Base-by-base conservation (phyloP, 2,797 vertebrate genomes). In the Acanthornis magna region DNA sequence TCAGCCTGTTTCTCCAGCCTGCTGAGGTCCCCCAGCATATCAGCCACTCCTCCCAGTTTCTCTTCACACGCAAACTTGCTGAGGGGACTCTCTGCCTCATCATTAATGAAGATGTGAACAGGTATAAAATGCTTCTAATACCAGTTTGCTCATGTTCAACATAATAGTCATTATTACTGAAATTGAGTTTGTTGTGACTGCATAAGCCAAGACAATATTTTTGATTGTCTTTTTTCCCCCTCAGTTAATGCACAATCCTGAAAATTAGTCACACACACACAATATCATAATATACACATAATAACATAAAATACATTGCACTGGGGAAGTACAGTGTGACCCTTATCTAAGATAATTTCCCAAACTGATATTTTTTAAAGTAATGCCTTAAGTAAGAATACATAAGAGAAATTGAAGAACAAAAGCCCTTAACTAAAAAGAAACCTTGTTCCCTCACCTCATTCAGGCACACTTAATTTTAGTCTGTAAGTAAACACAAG, bases 401-500 rank as follows among this genome's bases (percentile, higher is more conserved):
- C 4, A 18, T 38, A 80, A 72, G 26, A 80, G 23, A 53, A 90
- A 62, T 21, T 62, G 29, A 51, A 83, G 32, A 62, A 48, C 0
- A 0, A 58, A 91, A 81, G 30, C 18, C 30, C 10, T 77, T 70
- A 23, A 55, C 57, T 58, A 30, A 53, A 91, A 90, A 40, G 23
- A 62, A 78, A 36, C 9, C 4, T 26, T n/a, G 9, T 77, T 81
- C 26, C 4, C 30, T 85, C 23, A 32, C 21, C 30, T 22, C 6
- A 43, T 74, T 75, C 10, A 7, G 61, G 13, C 13, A 34, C 32
- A 45, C 23, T 83, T 81, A 71, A 25, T 87, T 89, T 94, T 93
- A 84, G 19, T 53, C 54, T 94, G 12, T 88, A 75, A 61, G 23
- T 81, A 89, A 93, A 74, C 5, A 45, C 34, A 83, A 73, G 55